A percentile compares a stretch with the other conserved stretches of the same genome.
phyloP scores from a whole-genome alignment of 1,140 invertebrate species.

The Mesaphorura yosii region DNA sequence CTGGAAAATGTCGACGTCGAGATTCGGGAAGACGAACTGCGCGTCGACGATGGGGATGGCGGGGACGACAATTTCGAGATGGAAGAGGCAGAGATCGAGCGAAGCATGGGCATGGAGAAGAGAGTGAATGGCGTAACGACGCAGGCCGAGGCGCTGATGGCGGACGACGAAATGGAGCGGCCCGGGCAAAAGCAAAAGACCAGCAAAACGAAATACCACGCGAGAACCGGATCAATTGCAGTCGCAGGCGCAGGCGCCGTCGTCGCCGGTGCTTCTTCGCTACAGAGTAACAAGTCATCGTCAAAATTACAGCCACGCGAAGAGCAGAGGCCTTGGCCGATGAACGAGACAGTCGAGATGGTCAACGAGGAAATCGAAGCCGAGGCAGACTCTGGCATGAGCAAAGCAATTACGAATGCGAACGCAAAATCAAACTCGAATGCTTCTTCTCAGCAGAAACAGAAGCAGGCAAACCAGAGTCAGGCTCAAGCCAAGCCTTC shows the following conservation, averaged over 20 bases:
- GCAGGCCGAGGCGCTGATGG: too few relatives aligned
- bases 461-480: constrained; percentile 29
- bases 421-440: constrained; percentile 9
- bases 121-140: too few relatives aligned
- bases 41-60: background rate
- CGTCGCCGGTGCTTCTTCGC: too few relatives aligned
- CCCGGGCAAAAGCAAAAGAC: too few relatives aligned
- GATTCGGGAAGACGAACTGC: background rate
- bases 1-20: constrained; percentile 16
- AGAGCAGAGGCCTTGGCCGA: constrained; percentile 2
- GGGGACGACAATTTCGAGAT: background rate
- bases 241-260: too few relatives aligned
- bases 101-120: too few relatives aligned
- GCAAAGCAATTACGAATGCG: constrained; percentile 7
- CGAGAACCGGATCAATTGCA: too few relatives aligned
- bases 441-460: constrained; percentile 50
- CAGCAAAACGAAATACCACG: too few relatives aligned
- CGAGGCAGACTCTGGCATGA: constrained; percentile 1
- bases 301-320: too few relatives aligned
- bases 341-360: constrained; percentile 29
- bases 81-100: background rate
- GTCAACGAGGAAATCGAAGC: background rate
- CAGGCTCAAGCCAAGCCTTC: background rate
- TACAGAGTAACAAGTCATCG: too few relatives aligned
- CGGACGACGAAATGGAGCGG: too few relatives aligned